A percentile compares a stretch with the other conserved stretches of the same genome.
Conservation (phyloP, 2,797 vertebrate species). For the Schizopygopsis malacanthus region DNA sequence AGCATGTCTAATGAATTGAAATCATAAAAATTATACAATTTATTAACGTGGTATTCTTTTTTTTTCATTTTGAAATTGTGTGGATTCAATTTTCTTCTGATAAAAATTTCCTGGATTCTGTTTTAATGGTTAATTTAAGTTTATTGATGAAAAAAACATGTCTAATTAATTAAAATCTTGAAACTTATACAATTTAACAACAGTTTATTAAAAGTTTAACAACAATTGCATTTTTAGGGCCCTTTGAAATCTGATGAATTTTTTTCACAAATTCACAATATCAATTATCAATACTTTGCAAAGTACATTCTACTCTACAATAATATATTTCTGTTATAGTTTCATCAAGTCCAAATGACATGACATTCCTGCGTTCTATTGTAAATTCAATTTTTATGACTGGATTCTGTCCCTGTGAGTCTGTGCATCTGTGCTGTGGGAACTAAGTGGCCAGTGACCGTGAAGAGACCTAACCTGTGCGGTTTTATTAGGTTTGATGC, state of each 20-base stretch:
- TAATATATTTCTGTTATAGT: background rate
- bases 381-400: background rate
- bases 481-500: slow-evolving; percentile 1
- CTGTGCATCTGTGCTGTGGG: background rate
- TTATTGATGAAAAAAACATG: background rate
- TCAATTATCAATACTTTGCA: background rate
- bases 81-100: background rate
- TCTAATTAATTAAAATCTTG: background rate
- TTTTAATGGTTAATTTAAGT: background rate
- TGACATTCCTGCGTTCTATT: background rate
- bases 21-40: background rate
- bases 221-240: background rate
- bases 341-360: background rate
- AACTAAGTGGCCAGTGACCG: background rate
- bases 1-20: background rate
- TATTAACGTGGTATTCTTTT: background rate
- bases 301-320: background rate
- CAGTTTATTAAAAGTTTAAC: too few species aligned
- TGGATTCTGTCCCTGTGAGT: background rate
- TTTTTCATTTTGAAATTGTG: background rate
- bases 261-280: too few species aligned
- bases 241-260: background rate
- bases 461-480: background rate
- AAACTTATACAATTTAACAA: background rate
- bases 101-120: background rate